Conservation (phyloP, 2,113 vertebrate genomes). For the Phoxinus phoxinus region DNA sequence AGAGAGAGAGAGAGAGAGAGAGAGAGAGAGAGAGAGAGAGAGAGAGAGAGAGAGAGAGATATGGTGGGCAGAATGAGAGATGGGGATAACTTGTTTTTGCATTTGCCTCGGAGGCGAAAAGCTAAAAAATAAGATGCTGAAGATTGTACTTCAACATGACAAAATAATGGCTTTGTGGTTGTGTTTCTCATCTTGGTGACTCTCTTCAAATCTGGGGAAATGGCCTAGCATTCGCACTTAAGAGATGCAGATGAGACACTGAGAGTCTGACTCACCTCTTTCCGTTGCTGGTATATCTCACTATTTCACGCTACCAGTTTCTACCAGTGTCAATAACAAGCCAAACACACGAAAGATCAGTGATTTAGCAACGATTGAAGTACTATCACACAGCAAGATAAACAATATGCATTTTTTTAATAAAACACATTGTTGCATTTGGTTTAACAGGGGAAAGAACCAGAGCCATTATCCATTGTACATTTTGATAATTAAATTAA, state of each 20-base stretch:
- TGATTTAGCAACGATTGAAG: background rate
- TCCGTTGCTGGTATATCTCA: background rate
- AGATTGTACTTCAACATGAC: slow-evolving; percentile 16
- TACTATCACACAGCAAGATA: background rate
- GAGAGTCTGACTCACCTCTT: slow-evolving; percentile 25
- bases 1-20: background rate
- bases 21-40: background rate
- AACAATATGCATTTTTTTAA: background rate
- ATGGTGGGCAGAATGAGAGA: background rate
- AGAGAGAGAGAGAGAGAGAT: background rate
- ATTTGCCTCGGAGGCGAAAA: slow-evolving; percentile 26
- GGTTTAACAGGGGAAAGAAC: slow-evolving; percentile 16
- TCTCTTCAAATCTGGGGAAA: slow-evolving; percentile 34
- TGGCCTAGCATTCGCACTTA: slow-evolving; percentile 13
- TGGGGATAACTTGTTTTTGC: background rate
- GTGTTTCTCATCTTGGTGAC: background rate
- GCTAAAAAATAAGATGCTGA: background rate
- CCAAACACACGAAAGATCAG: background rate
- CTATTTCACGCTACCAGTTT: slow-evolving; percentile 7
- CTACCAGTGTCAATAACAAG: slow-evolving; percentile 20
- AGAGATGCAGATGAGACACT: slow-evolving; percentile 19
- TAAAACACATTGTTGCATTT: slow-evolving; percentile 19
- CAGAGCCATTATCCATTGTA: slow-evolving; percentile 4
- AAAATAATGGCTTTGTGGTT: slow-evolving; percentile 28
- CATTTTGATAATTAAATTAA: slow-evolving; percentile 42